phyloP scores from a whole-genome alignment of 2,888 invertebrate species.

The Pseudeuparius sepicola region DNA sequence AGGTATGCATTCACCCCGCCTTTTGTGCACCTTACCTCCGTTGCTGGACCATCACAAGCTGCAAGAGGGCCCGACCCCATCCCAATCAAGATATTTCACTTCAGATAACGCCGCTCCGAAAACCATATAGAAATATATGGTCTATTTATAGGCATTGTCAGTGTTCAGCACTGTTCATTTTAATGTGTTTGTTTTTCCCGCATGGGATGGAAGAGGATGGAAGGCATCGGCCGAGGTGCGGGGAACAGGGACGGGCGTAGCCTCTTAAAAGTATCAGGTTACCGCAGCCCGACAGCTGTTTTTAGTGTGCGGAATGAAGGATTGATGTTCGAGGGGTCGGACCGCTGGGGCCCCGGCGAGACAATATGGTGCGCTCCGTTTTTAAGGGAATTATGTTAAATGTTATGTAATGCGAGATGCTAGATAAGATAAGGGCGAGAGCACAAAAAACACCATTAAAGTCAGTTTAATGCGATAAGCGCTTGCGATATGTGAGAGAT shows the following conservation, averaged over 20 bases:
- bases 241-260: conserved; percentile 28
- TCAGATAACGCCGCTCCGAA: no score
- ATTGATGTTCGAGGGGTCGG: conserved; percentile 25
- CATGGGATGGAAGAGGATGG: conserved; percentile 32
- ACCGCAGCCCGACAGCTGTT: conserved; percentile 41
- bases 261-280: conserved; percentile 43
- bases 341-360: no score
- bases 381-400: conserved; percentile 17
- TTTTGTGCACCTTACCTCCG: no score
- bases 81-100: no score
- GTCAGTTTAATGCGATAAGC: no score
- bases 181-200: conserved; percentile 42
- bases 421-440: conserved; percentile 10
- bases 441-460: no score
- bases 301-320: conserved; percentile 36
- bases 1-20: no score
- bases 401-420: conserved; percentile 10
- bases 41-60: no score
- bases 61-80: no score
- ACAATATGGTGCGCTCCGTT: conserved; percentile 21
- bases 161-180: conserved; percentile 42
- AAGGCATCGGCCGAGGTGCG: conserved; percentile 19
- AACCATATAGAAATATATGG: conserved; percentile 37
- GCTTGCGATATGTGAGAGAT: no score
- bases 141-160: conserved; percentile 43